Base-by-base conservation (phyloP, 2,888 invertebrate species). In the Lepidocyrtinus sp. region DNA sequence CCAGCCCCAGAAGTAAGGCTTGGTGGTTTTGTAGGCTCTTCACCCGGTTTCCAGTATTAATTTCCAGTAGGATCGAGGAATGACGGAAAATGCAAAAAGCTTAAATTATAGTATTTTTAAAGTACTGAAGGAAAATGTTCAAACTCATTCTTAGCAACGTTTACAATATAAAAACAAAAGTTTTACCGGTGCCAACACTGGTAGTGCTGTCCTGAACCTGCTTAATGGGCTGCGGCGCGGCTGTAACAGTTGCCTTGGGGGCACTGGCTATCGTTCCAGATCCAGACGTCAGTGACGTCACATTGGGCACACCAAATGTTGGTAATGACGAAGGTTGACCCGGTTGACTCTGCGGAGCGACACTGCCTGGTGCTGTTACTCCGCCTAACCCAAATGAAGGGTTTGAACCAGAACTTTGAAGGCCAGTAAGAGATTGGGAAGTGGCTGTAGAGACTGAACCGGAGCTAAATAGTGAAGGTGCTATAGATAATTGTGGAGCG, bases 241-340 rank as follows among this genome's bases (percentile, higher is more conserved):
- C 88, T 72, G 88, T 87, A 15, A 89, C 86, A 7, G 87, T 85
- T 0, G 86, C 50, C 65, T 77, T n/a, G 25, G 45, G 88, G 27
- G 15, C 22, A 59, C 45, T 59, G n/a, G 15, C 25, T 45, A 17
- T 1, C 2, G 27, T 22, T 17, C 15, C n/a, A 12, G 82, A 67
- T 9, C 78, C 77, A 17, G 79, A 19, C 0, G 83, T 59, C 25
- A 21, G 19, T 19, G 19, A 21, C 12, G 9, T 22, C 1, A 22
- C 12, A 45, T 12, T 45, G 5, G 17, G n/a, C n/a, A 55, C 55
- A 15, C 17, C n/a, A n/a, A n/a, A 17, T 7, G 3, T 63, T 12
- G 63, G 63, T 24, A 5, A 22, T n/a, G 21, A 12, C 22, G 22
- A 22, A 22, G 22, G 22, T 12, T 9, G 63, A 21, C 2, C 19